Base-by-base conservation (phyloP, 2,797 vertebrate species). In the Gadopsis marmoratus region DNA sequence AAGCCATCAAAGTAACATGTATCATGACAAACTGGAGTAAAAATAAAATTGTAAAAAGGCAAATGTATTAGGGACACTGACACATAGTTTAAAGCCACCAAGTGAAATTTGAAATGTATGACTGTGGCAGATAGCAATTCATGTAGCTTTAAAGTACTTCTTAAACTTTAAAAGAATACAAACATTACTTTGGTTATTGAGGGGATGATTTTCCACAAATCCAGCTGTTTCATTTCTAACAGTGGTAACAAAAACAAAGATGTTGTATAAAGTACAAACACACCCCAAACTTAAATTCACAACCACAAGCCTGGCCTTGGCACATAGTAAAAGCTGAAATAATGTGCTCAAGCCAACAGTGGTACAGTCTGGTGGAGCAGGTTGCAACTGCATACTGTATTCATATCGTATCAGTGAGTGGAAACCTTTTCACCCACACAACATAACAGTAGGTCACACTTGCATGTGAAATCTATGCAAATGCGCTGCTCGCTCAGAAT, bases 391-490 rank as follows among this genome's bases (percentile, higher is more conserved):
- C 74, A 83, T 84, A 85, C 75, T 68, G 66, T 86, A 91, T 93
- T 93, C 84, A 91, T 85, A 87, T 79, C 54, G 16, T 86, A 89
- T 82, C 80, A 86, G 65, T 63, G 74, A 87, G 71, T 47, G 74
- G 62, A 82, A 93, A 91, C 89, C 90, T 91, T 93, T 91, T 79
- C 85, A 89, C 90, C 83, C 84, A 75, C 69, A 79, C 74, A 85
- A 76, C 71, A 85, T 60, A 89, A 81, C 78, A 87, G 80, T 76
- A 77, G 87, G 85, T 91, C 88, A 87, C 72, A 81, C 78, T 89
- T 76, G 88, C 82, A 88, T 86, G 76, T 88, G 75, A 86, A 89
- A 89, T 87, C 86, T 86, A 95, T 94, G 93, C 91, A 91, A 93
- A 94, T 94, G 61, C 17, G n/a, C 50, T 53, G 45, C 88, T 90